Percentiles rank a stretch among this genome's conserved stretches.
Evolutionary conservation across 2,888 invertebrate species (phyloP).

Genomic region (Tenthredo distinguenda): DNA sequence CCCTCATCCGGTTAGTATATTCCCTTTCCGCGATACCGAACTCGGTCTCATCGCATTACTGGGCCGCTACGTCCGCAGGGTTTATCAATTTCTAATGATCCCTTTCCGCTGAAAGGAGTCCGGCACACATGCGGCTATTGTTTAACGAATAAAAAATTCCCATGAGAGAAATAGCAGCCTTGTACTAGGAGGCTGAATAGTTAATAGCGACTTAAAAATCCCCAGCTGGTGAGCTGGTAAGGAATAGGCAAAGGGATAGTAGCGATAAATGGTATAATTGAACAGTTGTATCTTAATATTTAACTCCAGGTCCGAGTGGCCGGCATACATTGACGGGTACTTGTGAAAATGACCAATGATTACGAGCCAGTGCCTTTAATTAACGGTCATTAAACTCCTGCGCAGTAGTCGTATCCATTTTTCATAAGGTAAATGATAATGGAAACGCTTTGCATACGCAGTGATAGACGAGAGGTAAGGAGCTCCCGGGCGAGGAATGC

Average conservation of each 20-base stretch:
- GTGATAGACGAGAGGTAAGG: background rate
- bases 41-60: background rate
- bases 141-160: constrained; percentile 56
- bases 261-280: constrained; percentile 6
- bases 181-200: constrained; percentile 34
- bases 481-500: constrained; percentile 7
- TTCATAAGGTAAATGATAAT: constrained; percentile 2
- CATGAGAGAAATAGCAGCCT: constrained; percentile 17
- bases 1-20: constrained; percentile 91
- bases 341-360: constrained; percentile 28
- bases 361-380: constrained; percentile 27
- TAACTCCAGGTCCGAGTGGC: background rate
- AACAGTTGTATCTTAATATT: constrained; percentile 18
- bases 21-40: background rate
- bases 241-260: background rate
- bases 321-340: background rate
- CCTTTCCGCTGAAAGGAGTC: background rate
- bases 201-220: constrained; percentile 39
- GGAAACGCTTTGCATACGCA: background rate
- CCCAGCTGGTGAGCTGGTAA: background rate
- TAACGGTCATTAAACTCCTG: constrained; percentile 28
- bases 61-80: background rate
- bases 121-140: background rate
- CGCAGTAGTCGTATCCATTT: background rate
- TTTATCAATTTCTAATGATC: constrained; percentile 29